A percentile compares a stretch with the other conserved stretches of the same genome.
Conservation (phyloP, 1,140 invertebrate species). For the Psilanteris sp. region DNA sequence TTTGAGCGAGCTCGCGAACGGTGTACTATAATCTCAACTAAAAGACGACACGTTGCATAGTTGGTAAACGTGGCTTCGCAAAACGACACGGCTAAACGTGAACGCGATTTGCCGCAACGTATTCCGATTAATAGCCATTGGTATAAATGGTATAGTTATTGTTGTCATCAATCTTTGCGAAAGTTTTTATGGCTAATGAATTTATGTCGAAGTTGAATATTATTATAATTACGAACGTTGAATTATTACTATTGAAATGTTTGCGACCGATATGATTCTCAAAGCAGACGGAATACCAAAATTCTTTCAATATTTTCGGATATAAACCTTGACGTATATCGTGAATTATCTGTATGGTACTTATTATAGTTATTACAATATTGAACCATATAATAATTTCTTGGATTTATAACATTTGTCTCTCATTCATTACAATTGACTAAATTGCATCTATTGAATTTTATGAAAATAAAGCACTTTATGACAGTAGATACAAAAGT, state of each 20-base stretch:
- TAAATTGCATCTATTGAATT: constrained; percentile 70
- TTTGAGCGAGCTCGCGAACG: too few relatives aligned
- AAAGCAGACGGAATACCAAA: constrained; percentile 24
- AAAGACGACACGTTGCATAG: too few relatives aligned
- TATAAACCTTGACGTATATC: constrained; percentile 62
- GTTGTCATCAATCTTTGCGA: constrained; percentile 56
- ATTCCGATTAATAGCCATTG: constrained; percentile 36
- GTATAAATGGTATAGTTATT: constrained; percentile 59
- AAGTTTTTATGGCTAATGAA: constrained; percentile 50
- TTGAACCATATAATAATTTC: constrained; percentile 66
- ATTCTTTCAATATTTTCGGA: constrained; percentile 65
- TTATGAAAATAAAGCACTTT: constrained; percentile 75
- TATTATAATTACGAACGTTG: constrained; percentile 48
- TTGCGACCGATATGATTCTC: constrained; percentile 34
- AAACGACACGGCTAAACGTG: neutral
- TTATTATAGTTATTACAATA: constrained; percentile 67
- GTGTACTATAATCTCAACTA: too few relatives aligned
- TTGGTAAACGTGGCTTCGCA: too few relatives aligned
- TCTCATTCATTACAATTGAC: constrained; percentile 63
- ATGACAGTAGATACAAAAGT: constrained; percentile 60
- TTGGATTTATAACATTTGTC: constrained; percentile 66
- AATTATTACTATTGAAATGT: constrained; percentile 35
- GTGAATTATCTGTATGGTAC: constrained; percentile 65
- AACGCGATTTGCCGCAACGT: constrained; percentile 5
- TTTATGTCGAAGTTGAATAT: constrained; percentile 52